Evolutionary conservation across 2,113 vertebrate species (phyloP), one percentile per base, ranked within the genome.

Genomic region (Odobenus rosmarus): DNA sequence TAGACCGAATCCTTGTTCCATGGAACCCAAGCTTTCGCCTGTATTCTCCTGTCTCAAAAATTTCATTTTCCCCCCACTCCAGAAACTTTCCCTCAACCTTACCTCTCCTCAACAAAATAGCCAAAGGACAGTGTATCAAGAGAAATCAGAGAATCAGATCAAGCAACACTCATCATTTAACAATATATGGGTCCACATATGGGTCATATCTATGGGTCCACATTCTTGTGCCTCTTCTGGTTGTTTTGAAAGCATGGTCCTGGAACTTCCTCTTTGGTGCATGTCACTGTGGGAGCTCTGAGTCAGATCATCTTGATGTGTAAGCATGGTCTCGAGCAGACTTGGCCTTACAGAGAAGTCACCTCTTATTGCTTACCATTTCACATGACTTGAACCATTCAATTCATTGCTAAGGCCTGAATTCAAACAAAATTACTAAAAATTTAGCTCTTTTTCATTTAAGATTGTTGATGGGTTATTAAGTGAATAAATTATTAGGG

Each of bases 391-490:
- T 59, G 39, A 88, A 49, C 26, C 36, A 84, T 12, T 80, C 16
- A 19, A 81, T 23, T 61, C 31, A 81, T 0, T 64, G 33, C 8
- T 19, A 53, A 81, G 26, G 71, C 19, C 36, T 93, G 28, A 76
- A 89, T 69, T 72, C 69, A 93, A 76, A 92, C 64, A 96, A 82
- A 94, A 83, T 74, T 84, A 42, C 81, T 72, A 42, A 6, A 62
- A 67, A 31, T 53, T 84, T 39, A 96, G 81, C 7, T 7, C 14
- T 10, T 82, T 93, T 39, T 96, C 62, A 72, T 55, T 71, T 74
- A 76, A 90, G 86, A n/a, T 28, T 33, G 24, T 2, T 77, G 21
- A 87, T 51, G 23, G 26, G 74, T 61, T 95, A 86, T 71, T 83
- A 39, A 86, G 76, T 2, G 19, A 93, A 92, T 87, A 90, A 53